Conservation (phyloP, 2,113 vertebrate genomes). For the Recurvirostra avosetta region DNA sequence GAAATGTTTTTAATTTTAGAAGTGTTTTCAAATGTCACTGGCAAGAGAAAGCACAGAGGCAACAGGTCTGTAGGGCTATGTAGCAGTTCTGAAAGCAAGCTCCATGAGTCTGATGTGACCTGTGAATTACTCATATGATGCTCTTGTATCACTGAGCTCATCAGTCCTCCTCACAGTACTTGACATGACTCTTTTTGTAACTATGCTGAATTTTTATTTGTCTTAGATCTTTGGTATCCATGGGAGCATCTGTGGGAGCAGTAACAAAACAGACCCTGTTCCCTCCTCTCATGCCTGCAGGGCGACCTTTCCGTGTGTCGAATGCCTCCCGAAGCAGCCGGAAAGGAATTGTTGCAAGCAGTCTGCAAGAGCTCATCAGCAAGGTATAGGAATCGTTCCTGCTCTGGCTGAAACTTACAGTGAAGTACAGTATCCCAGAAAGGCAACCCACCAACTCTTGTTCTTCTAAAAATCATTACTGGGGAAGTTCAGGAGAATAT, state of each 20-base stretch:
- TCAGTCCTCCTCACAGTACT: neutral
- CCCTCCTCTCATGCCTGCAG: constrained; percentile 66
- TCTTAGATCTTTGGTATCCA: constrained; percentile 76
- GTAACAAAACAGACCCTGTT: constrained; percentile 76
- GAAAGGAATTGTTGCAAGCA: constrained; percentile 76
- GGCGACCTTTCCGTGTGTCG: constrained; percentile 79
- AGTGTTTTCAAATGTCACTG: neutral
- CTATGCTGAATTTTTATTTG: neutral
- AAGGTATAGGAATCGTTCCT: constrained; percentile 69
- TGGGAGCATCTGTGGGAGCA: constrained; percentile 72
- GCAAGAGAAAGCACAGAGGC: neutral
- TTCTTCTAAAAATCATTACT: neutral
- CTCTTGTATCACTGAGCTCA: neutral
- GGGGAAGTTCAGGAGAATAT: neutral
- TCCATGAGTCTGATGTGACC: neutral
- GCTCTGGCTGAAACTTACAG: neutral
- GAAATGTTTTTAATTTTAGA: neutral
- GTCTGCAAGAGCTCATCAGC: constrained; percentile 77
- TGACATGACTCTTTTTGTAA: neutral
- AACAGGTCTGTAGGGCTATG: neutral
- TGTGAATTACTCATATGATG: neutral
- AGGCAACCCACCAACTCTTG: neutral
- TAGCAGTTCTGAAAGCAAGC: neutral
- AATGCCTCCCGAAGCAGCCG: constrained; percentile 75
- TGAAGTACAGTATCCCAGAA: neutral